Evolutionary conservation across 1,140 invertebrate species (phyloP).

Genomic region (Stegodyphus mimosarum): DNA sequence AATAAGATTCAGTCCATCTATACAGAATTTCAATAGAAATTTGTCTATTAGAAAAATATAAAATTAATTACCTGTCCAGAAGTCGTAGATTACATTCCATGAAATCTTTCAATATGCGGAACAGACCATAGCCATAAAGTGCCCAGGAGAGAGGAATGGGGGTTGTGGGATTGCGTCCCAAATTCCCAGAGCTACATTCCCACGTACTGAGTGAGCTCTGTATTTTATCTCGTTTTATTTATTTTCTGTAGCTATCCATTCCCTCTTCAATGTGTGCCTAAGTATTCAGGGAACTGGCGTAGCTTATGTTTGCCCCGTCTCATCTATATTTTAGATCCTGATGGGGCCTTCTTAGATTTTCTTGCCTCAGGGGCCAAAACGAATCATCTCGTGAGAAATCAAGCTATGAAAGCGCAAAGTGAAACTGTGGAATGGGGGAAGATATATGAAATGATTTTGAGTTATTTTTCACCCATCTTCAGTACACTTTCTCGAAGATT

Average conservation of each 20-base stretch:
- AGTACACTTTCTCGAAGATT: neutral
- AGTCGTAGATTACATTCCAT: too few species aligned
- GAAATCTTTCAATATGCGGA: too few species aligned
- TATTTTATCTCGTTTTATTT: slow-evolving; percentile 12
- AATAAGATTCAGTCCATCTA: too few species aligned
- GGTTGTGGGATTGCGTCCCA: neutral
- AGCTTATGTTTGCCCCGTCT: slow-evolving; percentile 16
- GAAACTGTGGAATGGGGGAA: neutral
- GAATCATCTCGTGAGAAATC: slow-evolving; percentile 44
- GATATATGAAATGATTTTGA: neutral
- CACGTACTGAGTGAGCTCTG: neutral
- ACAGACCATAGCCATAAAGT: too few species aligned
- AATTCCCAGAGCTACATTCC: neutral
- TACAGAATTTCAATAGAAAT: too few species aligned
- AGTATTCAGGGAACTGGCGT: slow-evolving; percentile 4
- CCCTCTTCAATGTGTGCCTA: neutral
- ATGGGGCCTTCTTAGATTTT: slow-evolving; percentile 15
- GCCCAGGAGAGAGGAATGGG: neutral
- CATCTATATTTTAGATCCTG: slow-evolving; percentile 39
- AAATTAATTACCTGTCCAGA: too few species aligned
- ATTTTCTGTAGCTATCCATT: neutral
- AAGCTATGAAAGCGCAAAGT: slow-evolving; percentile 13
- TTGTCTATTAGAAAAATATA: too few species aligned
- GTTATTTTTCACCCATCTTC: neutral
- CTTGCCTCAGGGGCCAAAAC: slow-evolving; percentile 19